These are phyloP conservation scores for Sarcophaga peregrina DNA, from an alignment of 1,140 invertebrate genomes.

Conservation along the genomic window DNA sequence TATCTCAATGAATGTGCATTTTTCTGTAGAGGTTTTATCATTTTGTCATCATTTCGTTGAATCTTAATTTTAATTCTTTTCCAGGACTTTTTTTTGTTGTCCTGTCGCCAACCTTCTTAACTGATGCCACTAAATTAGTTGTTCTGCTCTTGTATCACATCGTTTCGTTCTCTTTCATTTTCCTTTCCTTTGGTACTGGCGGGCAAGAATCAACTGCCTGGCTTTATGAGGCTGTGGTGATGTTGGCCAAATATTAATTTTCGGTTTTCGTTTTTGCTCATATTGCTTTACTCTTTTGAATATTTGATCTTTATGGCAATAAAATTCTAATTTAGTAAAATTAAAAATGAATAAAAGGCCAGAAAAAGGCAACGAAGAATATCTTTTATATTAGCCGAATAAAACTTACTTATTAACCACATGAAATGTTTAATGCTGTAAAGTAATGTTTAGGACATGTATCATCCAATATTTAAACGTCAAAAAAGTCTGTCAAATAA, in stretches of 20 bases:
- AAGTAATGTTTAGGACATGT: too few relatives aligned
- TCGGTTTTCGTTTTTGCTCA: neutral
- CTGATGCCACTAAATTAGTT: slow-evolving; percentile 24
- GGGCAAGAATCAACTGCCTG: neutral
- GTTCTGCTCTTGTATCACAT: too few relatives aligned
- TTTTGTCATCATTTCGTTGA: slow-evolving; percentile 3
- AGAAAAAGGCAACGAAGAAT: too few relatives aligned
- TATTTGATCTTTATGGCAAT: neutral
- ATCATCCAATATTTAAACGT: too few relatives aligned
- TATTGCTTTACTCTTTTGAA: neutral
- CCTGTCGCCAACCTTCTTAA: slow-evolving; percentile 5
- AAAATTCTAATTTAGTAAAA: neutral
- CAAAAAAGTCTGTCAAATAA: too few relatives aligned
- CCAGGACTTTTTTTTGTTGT: neutral
- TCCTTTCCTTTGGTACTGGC: too few relatives aligned
- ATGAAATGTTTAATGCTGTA: too few relatives aligned
- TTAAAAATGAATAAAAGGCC: neutral
- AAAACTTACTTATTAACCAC: too few relatives aligned
- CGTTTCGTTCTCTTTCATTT: too few relatives aligned
- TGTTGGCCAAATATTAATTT: neutral
- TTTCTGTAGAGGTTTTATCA: slow-evolving; percentile 10
- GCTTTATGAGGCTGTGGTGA: neutral
- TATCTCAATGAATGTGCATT: slow-evolving; percentile 19
- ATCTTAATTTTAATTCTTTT: neutral
- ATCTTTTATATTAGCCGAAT: too few relatives aligned